These are phyloP conservation scores for Montipora capricornis DNA, from an alignment of 64 coral and sea anemone species.

Conservation along the genomic window DNA sequence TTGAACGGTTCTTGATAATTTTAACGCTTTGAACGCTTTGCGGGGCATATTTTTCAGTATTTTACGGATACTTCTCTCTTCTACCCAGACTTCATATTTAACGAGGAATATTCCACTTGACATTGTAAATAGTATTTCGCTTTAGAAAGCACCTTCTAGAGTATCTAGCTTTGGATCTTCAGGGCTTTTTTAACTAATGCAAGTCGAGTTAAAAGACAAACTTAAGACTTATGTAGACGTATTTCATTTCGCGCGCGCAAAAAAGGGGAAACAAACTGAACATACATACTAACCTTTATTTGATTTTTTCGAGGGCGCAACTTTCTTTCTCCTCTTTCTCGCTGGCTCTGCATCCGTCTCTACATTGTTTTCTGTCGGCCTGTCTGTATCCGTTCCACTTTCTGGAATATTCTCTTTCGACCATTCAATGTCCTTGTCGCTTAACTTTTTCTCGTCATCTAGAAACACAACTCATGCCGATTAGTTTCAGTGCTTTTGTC, in stretches of 20 bases:
- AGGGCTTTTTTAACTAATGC: neutral
- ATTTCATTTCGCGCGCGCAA: neutral
- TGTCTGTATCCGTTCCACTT: neutral
- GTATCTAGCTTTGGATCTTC: no score
- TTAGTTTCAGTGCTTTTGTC: neutral
- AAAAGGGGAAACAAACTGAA: neutral
- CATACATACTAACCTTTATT: neutral
- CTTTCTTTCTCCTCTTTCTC: neutral
- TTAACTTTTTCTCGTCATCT: slow-evolving; percentile 26
- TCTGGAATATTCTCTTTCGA: neutral
- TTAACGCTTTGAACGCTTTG: no score
- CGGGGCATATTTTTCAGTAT: no score
- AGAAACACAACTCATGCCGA: neutral
- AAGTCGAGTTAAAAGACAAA: neutral
- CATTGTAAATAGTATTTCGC: no score
- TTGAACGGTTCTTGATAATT: no score
- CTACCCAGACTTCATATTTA: no score
- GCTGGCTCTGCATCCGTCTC: neutral
- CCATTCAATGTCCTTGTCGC: slow-evolving; percentile 2
- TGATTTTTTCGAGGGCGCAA: neutral
- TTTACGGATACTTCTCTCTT: no score
- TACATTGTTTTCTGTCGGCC: slow-evolving; percentile 4
- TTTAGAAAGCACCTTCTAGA: no score
- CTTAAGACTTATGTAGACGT: neutral
- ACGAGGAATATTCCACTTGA: no score